Evolutionary conservation across 2,797 vertebrate species (phyloP).

Genomic region (Bothrops alternatus): DNA sequence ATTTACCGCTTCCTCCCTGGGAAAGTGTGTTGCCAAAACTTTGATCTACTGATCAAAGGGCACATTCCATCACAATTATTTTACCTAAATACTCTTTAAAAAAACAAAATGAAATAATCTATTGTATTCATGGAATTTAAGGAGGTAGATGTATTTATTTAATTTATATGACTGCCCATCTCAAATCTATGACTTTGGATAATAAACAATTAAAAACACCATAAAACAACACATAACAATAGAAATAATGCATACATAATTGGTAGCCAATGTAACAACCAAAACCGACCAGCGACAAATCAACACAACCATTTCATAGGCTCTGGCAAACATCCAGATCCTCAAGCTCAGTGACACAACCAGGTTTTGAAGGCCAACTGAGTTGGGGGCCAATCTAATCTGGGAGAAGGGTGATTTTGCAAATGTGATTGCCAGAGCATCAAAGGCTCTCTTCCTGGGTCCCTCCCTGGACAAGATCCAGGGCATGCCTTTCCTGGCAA

Average conservation of each 20-base stretch:
- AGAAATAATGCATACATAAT: not conserved
- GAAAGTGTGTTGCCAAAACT: not conserved
- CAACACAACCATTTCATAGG: not conserved
- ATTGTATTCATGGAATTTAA: not conserved
- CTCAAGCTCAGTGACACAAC: not conserved
- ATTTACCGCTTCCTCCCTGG: not conserved
- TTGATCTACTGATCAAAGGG: not conserved
- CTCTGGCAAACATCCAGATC: not conserved
- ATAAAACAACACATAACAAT: not conserved
- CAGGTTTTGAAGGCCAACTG: not conserved
- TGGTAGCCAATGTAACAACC: not conserved
- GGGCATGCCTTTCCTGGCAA: not conserved
- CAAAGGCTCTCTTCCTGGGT: not conserved
- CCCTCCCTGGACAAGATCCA: not conserved
- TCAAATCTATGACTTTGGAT: not conserved
- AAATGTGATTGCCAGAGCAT: not conserved
- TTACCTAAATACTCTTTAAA: not conserved
- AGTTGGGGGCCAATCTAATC: not conserved
- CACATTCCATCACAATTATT: not conserved
- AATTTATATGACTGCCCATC: not conserved
- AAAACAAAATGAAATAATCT: not conserved
- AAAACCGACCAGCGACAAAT: not conserved
- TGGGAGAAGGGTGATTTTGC: not conserved
- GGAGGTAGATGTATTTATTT: not conserved
- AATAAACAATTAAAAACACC: not conserved